Evolutionary conservation across 2,797 vertebrate species (phyloP), one percentile per base, ranked within the genome.

Genomic region (Chaetodon trifasciatus): DNA sequence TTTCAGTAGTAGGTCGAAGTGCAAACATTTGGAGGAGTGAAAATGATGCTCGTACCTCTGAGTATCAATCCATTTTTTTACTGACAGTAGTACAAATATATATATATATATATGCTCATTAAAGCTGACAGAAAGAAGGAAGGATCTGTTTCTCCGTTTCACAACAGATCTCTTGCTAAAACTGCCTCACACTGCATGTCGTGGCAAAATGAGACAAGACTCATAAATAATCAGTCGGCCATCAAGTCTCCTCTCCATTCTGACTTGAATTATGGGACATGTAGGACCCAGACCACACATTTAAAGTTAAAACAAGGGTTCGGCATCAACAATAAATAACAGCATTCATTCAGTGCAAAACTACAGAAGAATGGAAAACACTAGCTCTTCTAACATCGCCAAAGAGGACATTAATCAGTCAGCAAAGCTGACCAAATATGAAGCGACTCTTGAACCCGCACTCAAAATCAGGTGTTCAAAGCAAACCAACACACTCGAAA

Each of bases 251-350:
- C 5, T 23, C 52, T 50, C 15, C 60, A 6, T n/a, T 40, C 13
- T 44, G n/a, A 55, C 7, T 28, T 55, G 1, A 61, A 39, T 69
- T 19, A 56, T 28, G 39, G n/a, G 56, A 74, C 1, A 19, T 24
- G 37, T 70, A 39, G 71, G 79, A 65, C 15, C 58, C 32, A 73
- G 50, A 23, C 8, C 21, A 28, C 17, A 35, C 39, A 39, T 49
- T 68, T 65, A 52, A 75, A 82, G 69, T 28, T 71, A 83, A 78
- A 86, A 86, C 44, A 69, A 56, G 9, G 16, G 21, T 21, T 62
- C 32, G 61, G 35, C 55, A 32, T 40, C 16, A 69, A 71, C 81
- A 92, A 92, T 90, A 90, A 93, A 93, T 89, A 93, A 87, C 9
- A 63, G 24, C 61, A 69, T 76, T 72, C 9, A 32, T 58, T 86